These are phyloP conservation scores for Odontesthes bonariensis DNA, from an alignment of 2,113 vertebrate genomes.

Conservation along the genomic window DNA sequence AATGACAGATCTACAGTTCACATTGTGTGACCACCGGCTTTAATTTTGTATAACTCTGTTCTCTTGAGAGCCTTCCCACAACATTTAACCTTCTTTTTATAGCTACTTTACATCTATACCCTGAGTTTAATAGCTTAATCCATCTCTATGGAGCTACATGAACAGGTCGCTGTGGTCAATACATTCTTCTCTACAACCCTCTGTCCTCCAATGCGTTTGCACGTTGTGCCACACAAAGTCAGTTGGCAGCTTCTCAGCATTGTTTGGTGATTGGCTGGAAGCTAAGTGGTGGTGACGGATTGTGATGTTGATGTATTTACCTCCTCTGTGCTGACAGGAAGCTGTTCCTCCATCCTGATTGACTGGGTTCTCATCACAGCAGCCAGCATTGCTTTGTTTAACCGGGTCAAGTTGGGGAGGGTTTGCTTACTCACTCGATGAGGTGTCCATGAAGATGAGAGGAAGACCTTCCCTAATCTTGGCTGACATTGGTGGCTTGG, in stretches of 20 bases:
- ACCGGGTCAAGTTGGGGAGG: conserved; percentile 61
- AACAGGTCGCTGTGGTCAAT: conserved; percentile 42
- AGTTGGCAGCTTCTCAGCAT: conserved; percentile 52
- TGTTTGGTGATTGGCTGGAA: conserved; percentile 73
- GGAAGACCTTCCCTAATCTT: conserved; percentile 78
- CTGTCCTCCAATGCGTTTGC: conserved; percentile 54
- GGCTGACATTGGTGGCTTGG: conserved; percentile 79
- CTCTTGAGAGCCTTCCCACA: conserved; percentile 1
- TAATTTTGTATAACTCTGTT: neutral
- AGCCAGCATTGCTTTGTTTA: conserved; percentile 75
- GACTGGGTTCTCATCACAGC: conserved; percentile 68
- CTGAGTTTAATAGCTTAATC: conserved; percentile 55
- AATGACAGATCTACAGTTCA: conserved; percentile 3
- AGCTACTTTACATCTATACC: conserved; percentile 33
- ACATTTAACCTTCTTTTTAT: conserved; percentile 51
- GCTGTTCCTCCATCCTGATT: conserved; percentile 66
- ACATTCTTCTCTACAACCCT: conserved; percentile 45
- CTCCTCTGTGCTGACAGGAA: conserved; percentile 70
- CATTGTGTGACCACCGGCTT: neutral
- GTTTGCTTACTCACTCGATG: conserved; percentile 78
- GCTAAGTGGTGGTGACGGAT: conserved; percentile 72
- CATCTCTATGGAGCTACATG: conserved; percentile 39
- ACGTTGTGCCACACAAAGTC: conserved; percentile 46
- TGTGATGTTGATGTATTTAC: conserved; percentile 80
- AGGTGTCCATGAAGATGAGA: conserved; percentile 77